Percentiles rank a stretch among this genome's conserved stretches.
Conservation (phyloP, 35 echinoderm and acorn worm genomes). For the Heliocidaris tuberculata region DNA sequence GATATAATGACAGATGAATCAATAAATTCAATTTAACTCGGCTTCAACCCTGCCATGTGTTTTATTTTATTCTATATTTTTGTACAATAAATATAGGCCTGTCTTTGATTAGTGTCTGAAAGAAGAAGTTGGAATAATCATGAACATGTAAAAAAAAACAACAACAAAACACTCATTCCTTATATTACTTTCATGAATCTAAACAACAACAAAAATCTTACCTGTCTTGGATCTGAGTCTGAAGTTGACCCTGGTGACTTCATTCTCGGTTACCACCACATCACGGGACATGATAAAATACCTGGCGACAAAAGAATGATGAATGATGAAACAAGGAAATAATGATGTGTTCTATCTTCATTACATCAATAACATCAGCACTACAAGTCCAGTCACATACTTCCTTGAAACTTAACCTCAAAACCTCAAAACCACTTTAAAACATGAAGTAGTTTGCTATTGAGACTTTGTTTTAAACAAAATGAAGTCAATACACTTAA, state of each 20-base stretch:
- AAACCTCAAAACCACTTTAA: background rate
- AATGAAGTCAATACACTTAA: background rate
- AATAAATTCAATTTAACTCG: too few species aligned
- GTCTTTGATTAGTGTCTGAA: too few species aligned
- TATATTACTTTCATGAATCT: too few species aligned
- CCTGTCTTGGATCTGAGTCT: background rate
- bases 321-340: background rate
- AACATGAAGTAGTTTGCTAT: background rate
- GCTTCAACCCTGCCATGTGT: too few species aligned
- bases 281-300: conserved; percentile 6
- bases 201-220: too few species aligned
- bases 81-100: too few species aligned
- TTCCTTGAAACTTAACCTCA: background rate
- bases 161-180: too few species aligned
- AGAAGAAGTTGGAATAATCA: too few species aligned
- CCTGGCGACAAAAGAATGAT: background rate
- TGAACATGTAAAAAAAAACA: too few species aligned
- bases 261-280: conserved; percentile 5
- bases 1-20: too few species aligned
- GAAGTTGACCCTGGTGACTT: background rate
- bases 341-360: background rate
- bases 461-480: background rate
- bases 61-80: too few species aligned
- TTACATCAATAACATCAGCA: background rate
- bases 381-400: background rate